Percentiles rank a stretch among this genome's conserved stretches.
Conservation (phyloP, 2,113 vertebrate species). For the Lamprotornis superbus region DNA sequence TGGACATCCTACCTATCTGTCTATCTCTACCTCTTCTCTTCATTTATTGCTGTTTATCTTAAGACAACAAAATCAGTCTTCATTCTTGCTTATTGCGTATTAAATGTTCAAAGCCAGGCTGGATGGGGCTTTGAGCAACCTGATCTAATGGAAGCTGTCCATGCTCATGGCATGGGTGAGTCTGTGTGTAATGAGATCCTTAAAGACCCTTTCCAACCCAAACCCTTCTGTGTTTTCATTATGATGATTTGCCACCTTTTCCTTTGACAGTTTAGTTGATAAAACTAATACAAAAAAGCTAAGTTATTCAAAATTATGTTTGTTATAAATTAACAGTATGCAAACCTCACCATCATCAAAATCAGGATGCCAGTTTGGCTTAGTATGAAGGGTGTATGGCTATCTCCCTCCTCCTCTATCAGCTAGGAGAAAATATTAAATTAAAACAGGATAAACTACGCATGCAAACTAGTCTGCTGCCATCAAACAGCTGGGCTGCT, state of each 20-base stretch:
- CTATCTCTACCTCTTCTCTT: background rate
- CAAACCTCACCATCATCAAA: background rate
- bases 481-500: constrained; percentile 36
- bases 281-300: background rate
- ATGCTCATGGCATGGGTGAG: background rate
- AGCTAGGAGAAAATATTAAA: background rate
- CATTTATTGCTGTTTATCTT: background rate
- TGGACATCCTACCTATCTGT: background rate
- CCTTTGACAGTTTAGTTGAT: background rate
- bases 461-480: background rate
- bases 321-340: background rate
- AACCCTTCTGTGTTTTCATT: background rate
- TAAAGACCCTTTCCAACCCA: background rate
- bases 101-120: background rate
- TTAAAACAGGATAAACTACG: background rate
- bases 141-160: background rate
- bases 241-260: background rate
- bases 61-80: background rate
- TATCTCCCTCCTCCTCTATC: background rate
- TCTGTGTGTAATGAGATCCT: background rate
- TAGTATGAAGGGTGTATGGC: background rate
- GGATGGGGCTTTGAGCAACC: background rate
- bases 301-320: background rate
- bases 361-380: background rate
- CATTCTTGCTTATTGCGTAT: background rate